Evolutionary conservation across 1,140 invertebrate genomes (phyloP).

Genomic region (Zaprionus gabonicus): DNA sequence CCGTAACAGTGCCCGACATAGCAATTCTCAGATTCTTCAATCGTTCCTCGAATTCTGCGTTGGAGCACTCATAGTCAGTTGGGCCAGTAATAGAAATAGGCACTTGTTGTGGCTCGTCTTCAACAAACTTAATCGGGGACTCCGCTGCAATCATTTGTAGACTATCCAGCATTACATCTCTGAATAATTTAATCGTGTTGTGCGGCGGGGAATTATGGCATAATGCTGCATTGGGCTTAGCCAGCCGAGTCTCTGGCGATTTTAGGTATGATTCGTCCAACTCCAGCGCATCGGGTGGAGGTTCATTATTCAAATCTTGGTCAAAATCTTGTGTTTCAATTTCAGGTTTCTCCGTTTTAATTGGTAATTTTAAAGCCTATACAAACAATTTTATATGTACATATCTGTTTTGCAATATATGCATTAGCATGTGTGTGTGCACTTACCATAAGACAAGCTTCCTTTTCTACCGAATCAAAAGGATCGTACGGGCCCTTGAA

Average conservation of each 20-base stretch:
- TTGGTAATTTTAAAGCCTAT: conserved; percentile 38
- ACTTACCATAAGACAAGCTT: conserved; percentile 70
- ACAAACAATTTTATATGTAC: conserved; percentile 1
- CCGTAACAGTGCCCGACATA: conserved; percentile 22
- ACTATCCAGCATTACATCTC: conserved; percentile 44
- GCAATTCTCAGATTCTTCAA: conserved; percentile 56
- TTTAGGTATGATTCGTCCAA: conserved; percentile 4
- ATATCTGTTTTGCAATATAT: neutral
- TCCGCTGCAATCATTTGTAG: conserved; percentile 65
- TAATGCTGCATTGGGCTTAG: conserved; percentile 50
- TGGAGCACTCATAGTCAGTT: conserved; percentile 29
- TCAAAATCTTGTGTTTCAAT: neutral
- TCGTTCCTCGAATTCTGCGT: conserved; percentile 57
- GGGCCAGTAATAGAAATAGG: neutral
- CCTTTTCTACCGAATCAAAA: conserved; percentile 74
- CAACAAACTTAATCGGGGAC: conserved; percentile 59
- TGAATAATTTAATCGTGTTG: conserved; percentile 1
- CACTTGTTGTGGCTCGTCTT: conserved; percentile 47
- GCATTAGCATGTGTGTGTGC: neutral
- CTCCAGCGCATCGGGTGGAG: conserved; percentile 54
- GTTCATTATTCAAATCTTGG: conserved; percentile 54
- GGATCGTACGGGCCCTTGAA: conserved; percentile 75
- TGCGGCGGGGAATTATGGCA: conserved; percentile 33
- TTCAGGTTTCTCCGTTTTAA: conserved; percentile 3
- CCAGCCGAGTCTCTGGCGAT: conserved; percentile 54